phyloP scores from a whole-genome alignment of 1,140 invertebrate species.

The Pseudomyrmex gracilis region DNA sequence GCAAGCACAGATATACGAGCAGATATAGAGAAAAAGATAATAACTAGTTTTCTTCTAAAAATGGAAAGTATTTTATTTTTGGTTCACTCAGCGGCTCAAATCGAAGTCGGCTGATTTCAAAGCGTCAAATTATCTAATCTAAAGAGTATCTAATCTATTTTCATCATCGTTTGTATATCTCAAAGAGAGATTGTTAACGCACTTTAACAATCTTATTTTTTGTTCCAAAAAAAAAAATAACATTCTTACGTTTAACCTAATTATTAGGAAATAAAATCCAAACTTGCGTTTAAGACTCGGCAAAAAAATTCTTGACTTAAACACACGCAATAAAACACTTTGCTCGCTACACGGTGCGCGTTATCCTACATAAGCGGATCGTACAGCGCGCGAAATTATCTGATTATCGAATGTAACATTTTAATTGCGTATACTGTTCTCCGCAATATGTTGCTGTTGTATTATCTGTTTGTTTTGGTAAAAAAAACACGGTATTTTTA shows the following conservation, averaged over 20 bases:
- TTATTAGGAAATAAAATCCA: constrained; percentile 27
- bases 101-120: neutral
- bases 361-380: neutral
- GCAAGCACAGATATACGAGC: neutral
- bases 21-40: neutral
- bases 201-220: neutral
- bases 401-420: constrained; percentile 65
- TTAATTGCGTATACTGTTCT: constrained; percentile 63
- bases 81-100: neutral
- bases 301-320: constrained; percentile 41
- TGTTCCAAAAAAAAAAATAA: neutral
- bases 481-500: neutral
- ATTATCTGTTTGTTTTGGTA: neutral
- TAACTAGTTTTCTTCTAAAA: neutral
- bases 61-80: constrained; percentile 31
- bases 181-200: neutral
- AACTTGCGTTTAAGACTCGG: neutral
- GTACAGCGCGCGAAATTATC: constrained; percentile 46
- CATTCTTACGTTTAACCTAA: constrained; percentile 44
- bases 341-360: neutral
- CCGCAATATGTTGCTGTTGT: neutral
- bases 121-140: neutral
- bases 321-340: constrained; percentile 23
- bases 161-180: neutral
- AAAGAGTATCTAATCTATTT: neutral